Evolutionary conservation across 2,888 invertebrate genomes (phyloP).

Genomic region (Megaustenia siamemsis): DNA sequence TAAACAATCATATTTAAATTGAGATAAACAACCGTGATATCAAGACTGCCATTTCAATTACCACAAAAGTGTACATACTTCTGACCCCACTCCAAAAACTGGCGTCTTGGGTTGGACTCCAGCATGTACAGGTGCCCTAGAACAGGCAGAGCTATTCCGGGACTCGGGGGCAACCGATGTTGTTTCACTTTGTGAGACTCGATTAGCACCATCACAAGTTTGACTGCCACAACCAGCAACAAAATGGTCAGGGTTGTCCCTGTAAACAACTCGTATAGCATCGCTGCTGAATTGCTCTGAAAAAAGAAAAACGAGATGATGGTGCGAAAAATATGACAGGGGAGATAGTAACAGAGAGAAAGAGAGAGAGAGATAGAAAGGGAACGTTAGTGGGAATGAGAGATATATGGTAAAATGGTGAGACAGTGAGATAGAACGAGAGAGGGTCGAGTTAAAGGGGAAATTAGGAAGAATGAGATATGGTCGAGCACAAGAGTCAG

Average conservation of each 20-base stretch:
- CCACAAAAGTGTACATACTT: background rate
- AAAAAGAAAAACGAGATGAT: background rate
- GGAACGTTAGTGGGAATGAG: no score
- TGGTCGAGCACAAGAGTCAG: no score
- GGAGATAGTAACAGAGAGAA: no score
- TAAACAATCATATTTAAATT: no score
- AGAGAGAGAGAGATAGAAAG: no score
- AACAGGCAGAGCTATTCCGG: slow-evolving; percentile 34
- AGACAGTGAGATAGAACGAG: no score
- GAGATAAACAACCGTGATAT: no score
- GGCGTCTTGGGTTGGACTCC: slow-evolving; percentile 27
- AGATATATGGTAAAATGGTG: no score
- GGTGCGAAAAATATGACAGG: no score
- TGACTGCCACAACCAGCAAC: background rate
- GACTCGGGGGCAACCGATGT: slow-evolving; percentile 25
- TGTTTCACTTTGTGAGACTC: background rate
- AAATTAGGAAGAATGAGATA: no score
- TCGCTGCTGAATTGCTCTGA: background rate
- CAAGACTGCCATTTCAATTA: no score
- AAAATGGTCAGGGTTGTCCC: background rate
- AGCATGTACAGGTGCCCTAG: slow-evolving; percentile 35
- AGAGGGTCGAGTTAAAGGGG: no score
- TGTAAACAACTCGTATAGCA: background rate
- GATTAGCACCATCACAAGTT: background rate
- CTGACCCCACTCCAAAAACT: slow-evolving; percentile 33